These are phyloP conservation scores for Apodemus agrarius DNA, from an alignment of 2,797 vertebrate genomes.

Conservation along the genomic window DNA sequence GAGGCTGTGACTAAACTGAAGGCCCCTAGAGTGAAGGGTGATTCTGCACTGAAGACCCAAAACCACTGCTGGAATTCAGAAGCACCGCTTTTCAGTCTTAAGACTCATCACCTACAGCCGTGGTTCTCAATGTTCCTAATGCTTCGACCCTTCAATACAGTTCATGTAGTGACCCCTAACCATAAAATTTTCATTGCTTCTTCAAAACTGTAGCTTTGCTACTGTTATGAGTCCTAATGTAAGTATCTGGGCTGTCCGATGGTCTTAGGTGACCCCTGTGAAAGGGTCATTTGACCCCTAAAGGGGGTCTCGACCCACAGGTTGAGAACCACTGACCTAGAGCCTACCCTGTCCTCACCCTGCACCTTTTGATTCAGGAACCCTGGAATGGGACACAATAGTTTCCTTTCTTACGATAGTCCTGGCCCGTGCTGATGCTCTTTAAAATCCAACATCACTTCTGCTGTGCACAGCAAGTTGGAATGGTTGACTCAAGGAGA, in stretches of 20 bases:
- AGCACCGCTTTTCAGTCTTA: neutral
- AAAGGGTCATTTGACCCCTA: neutral
- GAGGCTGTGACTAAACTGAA: conserved; percentile 12
- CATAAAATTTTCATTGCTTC: neutral
- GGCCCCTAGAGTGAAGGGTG: neutral
- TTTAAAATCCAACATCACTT: neutral
- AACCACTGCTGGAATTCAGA: neutral
- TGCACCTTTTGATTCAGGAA: neutral
- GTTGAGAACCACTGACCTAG: neutral
- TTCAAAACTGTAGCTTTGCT: too few relatives aligned
- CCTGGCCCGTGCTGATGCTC: neutral
- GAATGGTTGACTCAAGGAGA: neutral
- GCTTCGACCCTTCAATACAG: neutral
- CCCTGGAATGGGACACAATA: neutral
- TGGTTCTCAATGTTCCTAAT: neutral
- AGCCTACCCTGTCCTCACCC: neutral
- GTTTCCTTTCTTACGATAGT: neutral
- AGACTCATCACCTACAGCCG: neutral
- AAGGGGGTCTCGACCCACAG: neutral
- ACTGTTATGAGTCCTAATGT: neutral
- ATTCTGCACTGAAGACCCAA: neutral
- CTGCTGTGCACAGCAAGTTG: neutral
- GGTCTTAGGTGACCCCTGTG: neutral
- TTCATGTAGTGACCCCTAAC: neutral
- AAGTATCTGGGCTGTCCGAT: neutral